A percentile compares a stretch with the other conserved stretches of the same genome.
These are phyloP conservation scores for Chromoteleia sp. DNA, from an alignment of 2,888 invertebrate genomes.

Conservation along the genomic window DNA sequence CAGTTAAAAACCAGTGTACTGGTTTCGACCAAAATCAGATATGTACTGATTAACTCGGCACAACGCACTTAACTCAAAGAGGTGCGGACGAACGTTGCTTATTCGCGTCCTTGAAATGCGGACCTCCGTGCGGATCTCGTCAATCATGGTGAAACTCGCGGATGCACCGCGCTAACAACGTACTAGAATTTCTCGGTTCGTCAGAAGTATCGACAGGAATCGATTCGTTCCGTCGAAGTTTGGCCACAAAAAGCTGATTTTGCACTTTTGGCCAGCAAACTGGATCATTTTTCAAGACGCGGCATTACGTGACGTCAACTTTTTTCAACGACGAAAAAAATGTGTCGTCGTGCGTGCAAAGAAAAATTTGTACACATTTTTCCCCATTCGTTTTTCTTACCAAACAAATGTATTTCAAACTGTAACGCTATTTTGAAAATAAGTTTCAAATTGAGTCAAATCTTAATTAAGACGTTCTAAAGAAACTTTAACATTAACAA, in stretches of 20 bases:
- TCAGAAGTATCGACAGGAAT: constrained; percentile 43
- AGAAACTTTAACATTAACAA: too few species aligned
- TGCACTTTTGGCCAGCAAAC: constrained; percentile 39
- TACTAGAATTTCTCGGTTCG: constrained; percentile 67
- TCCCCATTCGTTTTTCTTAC: neutral
- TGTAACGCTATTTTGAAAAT: neutral
- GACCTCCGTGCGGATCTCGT: constrained; percentile 55
- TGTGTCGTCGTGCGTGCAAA: constrained; percentile 6
- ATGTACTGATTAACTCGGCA: constrained; percentile 64
- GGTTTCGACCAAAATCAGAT: constrained; percentile 70
- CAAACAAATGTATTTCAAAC: neutral
- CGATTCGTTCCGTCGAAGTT: constrained; percentile 19
- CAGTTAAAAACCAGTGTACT: constrained; percentile 51
- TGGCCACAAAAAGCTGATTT: constrained; percentile 52
- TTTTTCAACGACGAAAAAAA: constrained; percentile 23
- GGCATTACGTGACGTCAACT: neutral
- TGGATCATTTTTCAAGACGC: constrained; percentile 52
- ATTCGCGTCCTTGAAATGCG: constrained; percentile 52
- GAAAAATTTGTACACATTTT: constrained; percentile 37
- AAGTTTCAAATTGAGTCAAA: too few species aligned
- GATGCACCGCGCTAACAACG: constrained; percentile 56
- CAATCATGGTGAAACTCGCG: constrained; percentile 63
- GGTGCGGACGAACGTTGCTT: constrained; percentile 66
- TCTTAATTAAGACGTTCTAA: too few species aligned
- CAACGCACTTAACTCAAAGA: constrained; percentile 44